Evolutionary conservation across 2,888 invertebrate genomes (phyloP), one percentile per base, ranked within the genome.

Genomic region (Apantesis nais): DNA sequence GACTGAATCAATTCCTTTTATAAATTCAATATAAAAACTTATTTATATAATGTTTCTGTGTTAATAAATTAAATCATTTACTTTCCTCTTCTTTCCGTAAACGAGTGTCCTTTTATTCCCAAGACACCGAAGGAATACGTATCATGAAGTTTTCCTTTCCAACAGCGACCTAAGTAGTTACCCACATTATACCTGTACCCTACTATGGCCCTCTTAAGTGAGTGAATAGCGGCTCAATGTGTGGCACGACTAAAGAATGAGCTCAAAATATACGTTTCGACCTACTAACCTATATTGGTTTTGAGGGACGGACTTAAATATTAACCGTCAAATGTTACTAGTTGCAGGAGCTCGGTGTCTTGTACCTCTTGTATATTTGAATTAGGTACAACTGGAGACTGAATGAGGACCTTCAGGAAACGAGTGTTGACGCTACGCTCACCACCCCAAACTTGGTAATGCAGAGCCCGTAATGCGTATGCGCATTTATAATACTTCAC

Each of bases 181-280:
- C 63, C 58, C 29, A 58, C 41, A 63, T 68, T 68, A 69, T 64
- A 64, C 60, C 39, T 14, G 64, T 25, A 19, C 14, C 14, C 19
- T 44, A 63, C 62, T 68, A 66, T 60, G 61, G 67, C 70, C 72
- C 72, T 62, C 60, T 82, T 62, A 62, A 31, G 74, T 77, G 75
- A 65, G 62, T 77, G 74, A 74, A 76, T 67, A 73, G 72, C 12
- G 22, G 2, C 71, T 70, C 66, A 73, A 73, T 74, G 70, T 77
- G 70, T 62, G 52, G 55, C 66, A 31, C 64, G 68, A 29, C 44
- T 55, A 62, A 74, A 75, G 74, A 79, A 78, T 75, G 74, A 58
- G 73, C 75, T 75, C 68, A 73, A 78, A 78, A 79, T 80, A 82
- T 74, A 76, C 76, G 71, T 63, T 79, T 73, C 71, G 80, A 74